Conservation (phyloP, 2,888 invertebrate genomes). For the Phymatocera aterrima region DNA sequence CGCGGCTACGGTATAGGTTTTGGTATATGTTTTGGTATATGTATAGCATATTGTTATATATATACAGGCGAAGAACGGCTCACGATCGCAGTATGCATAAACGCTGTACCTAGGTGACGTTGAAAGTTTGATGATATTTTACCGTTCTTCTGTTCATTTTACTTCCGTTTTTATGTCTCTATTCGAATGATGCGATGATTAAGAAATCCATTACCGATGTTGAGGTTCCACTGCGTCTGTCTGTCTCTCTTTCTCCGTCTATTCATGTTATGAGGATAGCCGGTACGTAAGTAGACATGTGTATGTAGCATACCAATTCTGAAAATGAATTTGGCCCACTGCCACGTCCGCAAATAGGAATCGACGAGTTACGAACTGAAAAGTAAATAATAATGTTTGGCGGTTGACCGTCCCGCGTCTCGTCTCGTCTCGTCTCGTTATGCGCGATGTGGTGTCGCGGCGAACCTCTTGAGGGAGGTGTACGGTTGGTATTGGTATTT, state of each 20-base stretch:
- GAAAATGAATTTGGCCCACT: conserved; percentile 53
- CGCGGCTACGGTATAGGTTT: too few relatives aligned
- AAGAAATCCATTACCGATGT: not conserved
- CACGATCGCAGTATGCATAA: too few relatives aligned
- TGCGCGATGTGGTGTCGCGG: too few relatives aligned
- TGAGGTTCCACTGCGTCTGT: not conserved
- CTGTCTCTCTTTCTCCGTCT: not conserved
- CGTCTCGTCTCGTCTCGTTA: not conserved
- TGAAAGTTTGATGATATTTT: too few relatives aligned
- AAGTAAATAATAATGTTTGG: conserved; percentile 21
- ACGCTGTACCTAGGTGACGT: too few relatives aligned
- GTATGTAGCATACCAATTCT: conserved; percentile 61
- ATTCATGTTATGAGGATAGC: not conserved
- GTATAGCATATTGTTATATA: too few relatives aligned
- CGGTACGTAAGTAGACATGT: too few relatives aligned
- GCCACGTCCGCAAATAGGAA: conserved; percentile 57
- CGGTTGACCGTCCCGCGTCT: conserved; percentile 25
- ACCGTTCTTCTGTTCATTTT: too few relatives aligned
- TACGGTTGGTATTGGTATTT: not conserved
- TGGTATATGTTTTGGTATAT: too few relatives aligned
- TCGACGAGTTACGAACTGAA: conserved; percentile 55
- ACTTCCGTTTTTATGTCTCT: conserved; percentile 53
- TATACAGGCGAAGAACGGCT: too few relatives aligned
- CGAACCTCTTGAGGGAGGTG: too few relatives aligned
- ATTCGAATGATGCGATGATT: too few relatives aligned